Evolutionary conservation across 2,888 invertebrate species (phyloP).

Genomic region (Scaptomyza polygonia): DNA sequence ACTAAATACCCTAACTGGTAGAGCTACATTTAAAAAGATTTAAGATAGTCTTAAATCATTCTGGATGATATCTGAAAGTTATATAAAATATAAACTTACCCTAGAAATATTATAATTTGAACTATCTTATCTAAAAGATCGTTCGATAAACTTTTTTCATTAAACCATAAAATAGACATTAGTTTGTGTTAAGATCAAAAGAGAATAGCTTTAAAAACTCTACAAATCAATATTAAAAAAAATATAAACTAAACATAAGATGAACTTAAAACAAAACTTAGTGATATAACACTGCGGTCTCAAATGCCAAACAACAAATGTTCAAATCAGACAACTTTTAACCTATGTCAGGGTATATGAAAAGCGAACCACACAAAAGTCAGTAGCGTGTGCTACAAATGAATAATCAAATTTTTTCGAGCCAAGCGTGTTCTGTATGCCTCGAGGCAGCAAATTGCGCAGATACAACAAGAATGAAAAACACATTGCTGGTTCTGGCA

Average conservation of each 20-base stretch:
- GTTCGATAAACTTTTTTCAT: too few relatives aligned
- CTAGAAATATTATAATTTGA: too few relatives aligned
- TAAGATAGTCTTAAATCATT: too few relatives aligned
- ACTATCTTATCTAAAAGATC: too few relatives aligned
- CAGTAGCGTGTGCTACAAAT: constrained; percentile 41
- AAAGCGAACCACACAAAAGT: constrained; percentile 24
- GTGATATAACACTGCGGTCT: not conserved
- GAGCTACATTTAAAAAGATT: not conserved
- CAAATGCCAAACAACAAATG: not conserved
- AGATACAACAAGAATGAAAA: constrained; percentile 31
- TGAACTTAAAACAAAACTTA: too few relatives aligned
- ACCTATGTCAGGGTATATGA: not conserved
- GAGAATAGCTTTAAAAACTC: too few relatives aligned
- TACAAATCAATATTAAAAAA: too few relatives aligned
- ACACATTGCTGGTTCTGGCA: constrained; percentile 3
- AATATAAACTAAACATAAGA: too few relatives aligned
- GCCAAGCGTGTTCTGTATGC: constrained; percentile 7
- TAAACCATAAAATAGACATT: too few relatives aligned
- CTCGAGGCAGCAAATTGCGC: constrained; percentile 41
- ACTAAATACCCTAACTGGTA: constrained; percentile 11
- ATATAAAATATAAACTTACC: too few relatives aligned
- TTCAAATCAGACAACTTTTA: not conserved
- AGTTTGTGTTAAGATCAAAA: too few relatives aligned
- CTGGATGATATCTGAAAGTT: not conserved
- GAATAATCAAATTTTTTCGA: constrained; percentile 60